Evolutionary conservation across 2,888 invertebrate genomes (phyloP).

Genomic region (Hirtodrosophila duncani): DNA sequence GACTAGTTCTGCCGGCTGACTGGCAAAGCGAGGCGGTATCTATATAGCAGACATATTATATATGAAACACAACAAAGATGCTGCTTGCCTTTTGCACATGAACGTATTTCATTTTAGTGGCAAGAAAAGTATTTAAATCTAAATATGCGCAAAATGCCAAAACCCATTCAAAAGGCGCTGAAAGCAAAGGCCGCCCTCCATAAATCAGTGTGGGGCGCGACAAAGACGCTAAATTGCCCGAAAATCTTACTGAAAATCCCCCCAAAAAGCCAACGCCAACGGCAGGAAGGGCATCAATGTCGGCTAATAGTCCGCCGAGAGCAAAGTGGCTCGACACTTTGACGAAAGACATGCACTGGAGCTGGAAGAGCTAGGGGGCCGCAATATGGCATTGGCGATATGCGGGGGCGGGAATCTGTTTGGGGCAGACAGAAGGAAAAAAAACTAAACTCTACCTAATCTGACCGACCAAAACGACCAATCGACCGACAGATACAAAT

Average conservation of each 20-base stretch:
- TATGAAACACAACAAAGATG: conserved; percentile 39
- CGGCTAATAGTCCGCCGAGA: conserved; percentile 54
- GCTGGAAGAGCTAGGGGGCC: conserved; percentile 13
- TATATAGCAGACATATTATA: conserved; percentile 58
- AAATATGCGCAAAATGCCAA: conserved; percentile 54
- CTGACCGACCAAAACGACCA: no score
- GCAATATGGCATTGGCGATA: background rate
- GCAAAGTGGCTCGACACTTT: conserved; percentile 69
- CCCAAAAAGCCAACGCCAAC: conserved; percentile 7
- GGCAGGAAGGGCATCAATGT: conserved; percentile 46
- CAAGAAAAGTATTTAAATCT: conserved; percentile 40
- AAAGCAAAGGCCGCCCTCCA: conserved; percentile 26
- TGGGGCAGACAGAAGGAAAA: background rate
- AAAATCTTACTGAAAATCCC: conserved; percentile 18
- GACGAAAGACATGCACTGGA: conserved; percentile 64
- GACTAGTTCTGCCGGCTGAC: no score
- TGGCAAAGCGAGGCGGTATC: no score
- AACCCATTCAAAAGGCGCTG: conserved; percentile 33
- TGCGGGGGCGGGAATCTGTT: background rate
- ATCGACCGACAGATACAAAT: conserved; percentile 73
- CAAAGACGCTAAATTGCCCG: conserved; percentile 54
- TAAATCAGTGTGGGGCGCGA: conserved; percentile 61
- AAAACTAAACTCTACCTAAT: conserved; percentile 61
- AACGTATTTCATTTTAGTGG: conserved; percentile 21
- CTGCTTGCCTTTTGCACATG: conserved; percentile 36